phyloP scores from a whole-genome alignment of 2,888 invertebrate genomes.

The Drosophila neonasuta region DNA sequence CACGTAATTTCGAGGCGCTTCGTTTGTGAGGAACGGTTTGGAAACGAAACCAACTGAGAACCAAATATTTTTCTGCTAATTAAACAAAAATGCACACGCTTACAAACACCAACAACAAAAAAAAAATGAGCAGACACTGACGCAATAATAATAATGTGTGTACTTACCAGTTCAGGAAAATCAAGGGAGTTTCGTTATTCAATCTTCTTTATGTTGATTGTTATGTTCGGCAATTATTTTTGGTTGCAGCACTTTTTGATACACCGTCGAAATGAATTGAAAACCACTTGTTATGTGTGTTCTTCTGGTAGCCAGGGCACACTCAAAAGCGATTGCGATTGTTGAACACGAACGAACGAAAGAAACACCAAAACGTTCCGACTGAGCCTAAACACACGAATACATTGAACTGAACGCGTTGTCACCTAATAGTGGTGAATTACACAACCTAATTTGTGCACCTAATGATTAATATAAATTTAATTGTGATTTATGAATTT shows the following conservation, averaged over 20 bases:
- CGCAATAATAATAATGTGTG: neutral
- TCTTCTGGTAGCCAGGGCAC: conserved; percentile 43
- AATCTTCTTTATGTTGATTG: conserved; percentile 2
- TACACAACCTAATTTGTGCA: conserved; percentile 39
- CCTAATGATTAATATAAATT: conserved; percentile 36
- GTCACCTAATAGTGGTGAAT: conserved; percentile 16
- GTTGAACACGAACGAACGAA: conserved; percentile 5
- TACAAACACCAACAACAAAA: conserved; percentile 17
- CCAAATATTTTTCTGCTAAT: conserved; percentile 40
- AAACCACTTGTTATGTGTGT: conserved; percentile 73
- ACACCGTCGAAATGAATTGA: conserved; percentile 46
- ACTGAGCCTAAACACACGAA: conserved; percentile 32
- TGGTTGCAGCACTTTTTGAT: conserved; percentile 40
- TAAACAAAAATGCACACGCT: conserved; percentile 36
- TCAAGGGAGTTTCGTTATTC: conserved; percentile 8
- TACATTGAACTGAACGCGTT: conserved; percentile 19
- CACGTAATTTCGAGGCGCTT: conserved; percentile 37
- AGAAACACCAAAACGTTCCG: conserved; percentile 53
- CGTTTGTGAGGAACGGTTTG: conserved; percentile 30
- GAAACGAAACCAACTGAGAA: conserved; percentile 42
- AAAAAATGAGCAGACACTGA: conserved; percentile 2
- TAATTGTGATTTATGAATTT: conserved; percentile 47
- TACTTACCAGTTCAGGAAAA: conserved; percentile 39
- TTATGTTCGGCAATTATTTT: conserved; percentile 38
- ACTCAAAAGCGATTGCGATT: conserved; percentile 36